These are phyloP conservation scores for Drosophila sp. DNA, from an alignment of 1,140 invertebrate genomes.

Conservation along the genomic window DNA sequence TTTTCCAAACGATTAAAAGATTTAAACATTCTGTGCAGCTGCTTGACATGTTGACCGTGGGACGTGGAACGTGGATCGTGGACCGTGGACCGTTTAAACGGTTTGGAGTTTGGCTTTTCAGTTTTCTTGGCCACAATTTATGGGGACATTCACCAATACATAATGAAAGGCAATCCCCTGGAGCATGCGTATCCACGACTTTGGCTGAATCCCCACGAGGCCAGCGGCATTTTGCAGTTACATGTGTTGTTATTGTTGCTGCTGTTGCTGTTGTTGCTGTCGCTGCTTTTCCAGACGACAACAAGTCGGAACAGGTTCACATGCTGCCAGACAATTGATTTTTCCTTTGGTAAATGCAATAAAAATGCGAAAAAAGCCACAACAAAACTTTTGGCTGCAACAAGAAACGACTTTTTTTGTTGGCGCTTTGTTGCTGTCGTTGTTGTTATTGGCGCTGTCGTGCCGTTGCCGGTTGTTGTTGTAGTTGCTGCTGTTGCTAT, in stretches of 20 bases:
- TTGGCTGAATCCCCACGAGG: not conserved
- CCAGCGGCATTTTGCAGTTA: constrained; percentile 72
- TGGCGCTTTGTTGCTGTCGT: constrained; percentile 59
- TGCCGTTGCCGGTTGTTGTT: constrained; percentile 53
- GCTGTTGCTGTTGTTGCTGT: constrained; percentile 13
- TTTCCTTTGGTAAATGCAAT: constrained; percentile 62
- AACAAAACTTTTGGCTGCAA: constrained; percentile 55
- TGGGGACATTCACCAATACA: constrained; percentile 46
- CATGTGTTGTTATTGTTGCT: constrained; percentile 60
- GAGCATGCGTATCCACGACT: constrained; percentile 53
- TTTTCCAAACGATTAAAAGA: constrained; percentile 37
- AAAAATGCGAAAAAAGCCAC: constrained; percentile 37
- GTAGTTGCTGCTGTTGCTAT: constrained; percentile 40
- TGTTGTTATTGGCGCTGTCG: constrained; percentile 32
- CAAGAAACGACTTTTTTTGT: constrained; percentile 76
- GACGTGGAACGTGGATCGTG: constrained; percentile 10
- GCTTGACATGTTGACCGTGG: constrained; percentile 27
- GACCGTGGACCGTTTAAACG: constrained; percentile 2
- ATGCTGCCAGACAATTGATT: constrained; percentile 74
- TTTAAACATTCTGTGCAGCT: constrained; percentile 44
- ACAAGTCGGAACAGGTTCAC: constrained; percentile 69
- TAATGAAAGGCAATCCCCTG: constrained; percentile 62
- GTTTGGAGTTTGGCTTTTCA: not conserved
- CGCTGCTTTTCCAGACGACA: constrained; percentile 42
- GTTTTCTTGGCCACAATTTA: constrained; percentile 33